Base-by-base conservation (phyloP, 2,797 vertebrate genomes). In the Onychomys arenicola region DNA sequence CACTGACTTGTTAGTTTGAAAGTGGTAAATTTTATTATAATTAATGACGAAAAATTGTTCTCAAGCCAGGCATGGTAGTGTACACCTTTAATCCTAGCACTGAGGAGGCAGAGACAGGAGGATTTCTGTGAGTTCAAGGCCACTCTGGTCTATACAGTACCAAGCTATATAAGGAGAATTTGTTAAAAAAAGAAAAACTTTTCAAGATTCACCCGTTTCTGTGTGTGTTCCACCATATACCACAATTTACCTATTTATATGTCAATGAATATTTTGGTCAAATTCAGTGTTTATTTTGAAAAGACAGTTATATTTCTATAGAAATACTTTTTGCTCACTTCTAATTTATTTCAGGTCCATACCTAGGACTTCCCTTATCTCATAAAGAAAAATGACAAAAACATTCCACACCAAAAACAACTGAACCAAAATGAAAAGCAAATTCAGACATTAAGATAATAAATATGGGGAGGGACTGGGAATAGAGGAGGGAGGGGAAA, bases 341-440 rank as follows among this genome's bases (percentile, higher is more conserved):
- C 57, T 83, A 69, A 85, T 81, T 86, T 63, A 85, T 63, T 29
- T 71, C 43, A 43, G 21, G 37, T 73, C 71, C 96, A 90, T 65
- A 87, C n/a, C 34, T 87, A 34, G 9, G 23, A 78, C n/a, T 91
- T 9, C 8, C 34, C 65, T 91, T 63, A 89, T 89, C 69, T 95
- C 43, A 71, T 57, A 92, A 94, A 84, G 93, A 34, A 32, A 49
- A 73, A 6, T 55, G 6, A 59, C 88, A 86, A 61, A 21, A 61
- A 21, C 5, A 69, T 55, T 55, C 16, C 69, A 57, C 12, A 52
- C 57, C 73, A 95, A 93, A 91, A 76, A 76, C 43, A 94, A 95
- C 14, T 17, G 57, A 82, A 83, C 19, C 19, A 49, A 95, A 71
- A 93, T 0, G 13, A 37, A 87, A 71, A 87, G 65, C 34, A 69